A percentile compares a stretch with the other conserved stretches of the same genome.
Conservation (phyloP, 2,797 vertebrate genomes). For the Chelmon rostratus region DNA sequence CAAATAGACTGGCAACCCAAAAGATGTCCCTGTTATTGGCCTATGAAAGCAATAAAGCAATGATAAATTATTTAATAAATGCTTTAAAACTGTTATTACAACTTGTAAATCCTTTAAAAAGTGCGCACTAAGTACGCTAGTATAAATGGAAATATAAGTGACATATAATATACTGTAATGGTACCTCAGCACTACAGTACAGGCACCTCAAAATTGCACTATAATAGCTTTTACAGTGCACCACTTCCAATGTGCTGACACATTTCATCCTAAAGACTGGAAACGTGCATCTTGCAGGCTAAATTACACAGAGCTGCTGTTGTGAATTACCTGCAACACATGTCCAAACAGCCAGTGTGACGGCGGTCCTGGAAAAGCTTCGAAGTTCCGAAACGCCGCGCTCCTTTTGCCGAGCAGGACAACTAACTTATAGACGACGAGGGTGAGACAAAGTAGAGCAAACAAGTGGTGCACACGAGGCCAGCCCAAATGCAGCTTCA, state of each 20-base stretch:
- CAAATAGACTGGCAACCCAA: neutral
- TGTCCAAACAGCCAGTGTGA: slow-evolving; percentile 83
- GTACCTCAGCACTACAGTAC: no score
- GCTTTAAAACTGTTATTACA: neutral
- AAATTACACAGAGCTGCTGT: neutral
- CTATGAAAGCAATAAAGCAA: neutral
- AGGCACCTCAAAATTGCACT: neutral
- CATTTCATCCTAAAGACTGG: neutral
- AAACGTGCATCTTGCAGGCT: neutral
- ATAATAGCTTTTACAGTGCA: neutral
- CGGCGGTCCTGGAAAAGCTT: slow-evolving; percentile 76
- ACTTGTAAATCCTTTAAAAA: neutral
- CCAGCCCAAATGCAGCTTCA: neutral
- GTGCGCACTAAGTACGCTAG: neutral
- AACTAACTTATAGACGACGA: slow-evolving; percentile 46
- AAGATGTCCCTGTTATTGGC: neutral
- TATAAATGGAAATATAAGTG: neutral
- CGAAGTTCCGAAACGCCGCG: neutral
- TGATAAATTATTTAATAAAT: neutral
- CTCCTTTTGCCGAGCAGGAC: slow-evolving; percentile 39
- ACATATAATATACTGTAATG: neutral
- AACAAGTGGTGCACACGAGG: slow-evolving; percentile 53
- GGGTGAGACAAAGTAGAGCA: slow-evolving; percentile 51
- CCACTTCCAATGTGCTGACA: neutral
- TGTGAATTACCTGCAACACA: slow-evolving; percentile 64